Base-by-base conservation (phyloP, 2,113 vertebrate genomes). In the Recurvirostra avosetta region DNA sequence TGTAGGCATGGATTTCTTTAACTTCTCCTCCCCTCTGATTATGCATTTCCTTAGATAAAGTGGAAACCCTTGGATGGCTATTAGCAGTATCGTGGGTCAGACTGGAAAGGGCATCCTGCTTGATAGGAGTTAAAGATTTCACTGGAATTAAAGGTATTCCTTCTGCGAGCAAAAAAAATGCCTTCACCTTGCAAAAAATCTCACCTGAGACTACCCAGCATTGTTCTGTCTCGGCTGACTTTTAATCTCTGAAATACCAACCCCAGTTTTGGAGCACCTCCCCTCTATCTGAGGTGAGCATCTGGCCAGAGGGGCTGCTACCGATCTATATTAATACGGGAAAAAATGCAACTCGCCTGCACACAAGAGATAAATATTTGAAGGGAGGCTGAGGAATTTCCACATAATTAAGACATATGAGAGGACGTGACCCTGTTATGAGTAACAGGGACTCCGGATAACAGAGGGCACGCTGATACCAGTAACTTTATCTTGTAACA, bases 1-100 rank as follows among this genome's bases (percentile, higher is more conserved):
- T 79, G 59, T 92, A 89, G 90, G 86, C 65, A 81, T 59, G 82
- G 95, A 84, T 91, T 66, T 97, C 96, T 97, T 95, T 90, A 79
- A 72, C 75, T 94, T 94, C 95, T 96, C 96, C 93, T 96, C 94
- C 94, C 96, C 87, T 88, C 94, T 96, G 96, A 95, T 97, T 96
- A 97, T 97, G 90, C 86, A 96, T 95, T 95, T 93, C 62, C 84
- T 76, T 55, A 82, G 92, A 95, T 94, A 55, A 92, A 97, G 83
- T 96, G 91, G 88, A 94, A 96, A 91, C 71, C 96, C 92, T 88
- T 63, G 63, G 87, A 82, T 38, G 61, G 92, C 81, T 94, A 68
- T 92, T 95, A 96, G 68, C 3, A 7, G 41, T 78, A 72, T 25
- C 81, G 52, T 7, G 66, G 92, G 89, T 90, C 88, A 76, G 79